Conservation (phyloP, 2,797 vertebrate genomes). For the Pangasius sanitwongsei region DNA sequence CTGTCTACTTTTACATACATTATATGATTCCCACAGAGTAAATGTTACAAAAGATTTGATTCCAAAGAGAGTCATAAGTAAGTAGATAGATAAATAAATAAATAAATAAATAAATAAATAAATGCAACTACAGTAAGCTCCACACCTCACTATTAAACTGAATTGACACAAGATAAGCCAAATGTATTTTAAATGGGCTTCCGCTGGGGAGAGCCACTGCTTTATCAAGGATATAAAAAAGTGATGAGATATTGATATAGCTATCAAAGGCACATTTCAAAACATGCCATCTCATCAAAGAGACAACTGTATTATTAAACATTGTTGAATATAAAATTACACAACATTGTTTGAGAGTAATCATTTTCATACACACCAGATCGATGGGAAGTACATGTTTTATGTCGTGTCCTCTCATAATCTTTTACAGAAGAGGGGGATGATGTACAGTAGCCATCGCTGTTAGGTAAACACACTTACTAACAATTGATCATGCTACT, state of each 20-base stretch:
- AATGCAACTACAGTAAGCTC: background rate
- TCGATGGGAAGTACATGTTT: constrained; percentile 55
- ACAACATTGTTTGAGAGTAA: constrained; percentile 63
- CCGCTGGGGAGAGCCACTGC: constrained; percentile 48
- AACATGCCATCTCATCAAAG: constrained; percentile 74
- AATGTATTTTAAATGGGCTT: constrained; percentile 63
- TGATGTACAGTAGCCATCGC: constrained; percentile 29
- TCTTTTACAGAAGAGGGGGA: constrained; percentile 19
- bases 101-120: background rate
- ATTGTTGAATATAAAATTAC: constrained; percentile 69
- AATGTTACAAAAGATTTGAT: background rate
- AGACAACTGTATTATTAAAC: constrained; percentile 71
- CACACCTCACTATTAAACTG: constrained; percentile 39
- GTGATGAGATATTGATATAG: constrained; percentile 78
- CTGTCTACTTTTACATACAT: background rate
- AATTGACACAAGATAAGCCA: constrained; percentile 52
- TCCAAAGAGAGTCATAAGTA: background rate
- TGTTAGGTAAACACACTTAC: constrained; percentile 37
- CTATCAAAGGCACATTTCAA: constrained; percentile 76
- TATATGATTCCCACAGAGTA: background rate
- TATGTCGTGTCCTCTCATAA: constrained; percentile 36
- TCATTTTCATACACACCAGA: constrained; percentile 69
- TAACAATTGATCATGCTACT: constrained; percentile 31
- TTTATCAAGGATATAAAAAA: constrained; percentile 73
- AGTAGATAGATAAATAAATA: background rate